Evolutionary conservation across 2,113 vertebrate genomes (phyloP).

Genomic region (Heterocephalus glaber): DNA sequence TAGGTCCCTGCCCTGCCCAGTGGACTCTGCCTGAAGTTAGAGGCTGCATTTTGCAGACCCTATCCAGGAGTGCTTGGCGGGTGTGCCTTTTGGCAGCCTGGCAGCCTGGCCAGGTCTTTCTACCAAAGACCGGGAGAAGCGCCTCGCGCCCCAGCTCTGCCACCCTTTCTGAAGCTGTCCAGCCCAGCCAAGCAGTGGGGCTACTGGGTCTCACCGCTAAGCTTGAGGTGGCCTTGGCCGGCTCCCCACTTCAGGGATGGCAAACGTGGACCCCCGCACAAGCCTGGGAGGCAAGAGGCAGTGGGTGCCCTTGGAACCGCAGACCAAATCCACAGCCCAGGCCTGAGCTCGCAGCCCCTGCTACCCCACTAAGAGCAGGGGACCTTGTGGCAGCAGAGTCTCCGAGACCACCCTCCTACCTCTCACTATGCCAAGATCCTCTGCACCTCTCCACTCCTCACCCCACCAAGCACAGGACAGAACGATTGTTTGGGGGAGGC

Average conservation of each 20-base stretch:
- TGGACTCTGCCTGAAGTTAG: neutral
- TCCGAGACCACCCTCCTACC: neutral
- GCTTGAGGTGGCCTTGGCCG: accelerated
- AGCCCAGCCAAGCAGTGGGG: neutral
- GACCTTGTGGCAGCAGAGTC: neutral
- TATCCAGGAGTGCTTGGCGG: accelerated
- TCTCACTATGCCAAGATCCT: neutral
- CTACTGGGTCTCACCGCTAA: neutral
- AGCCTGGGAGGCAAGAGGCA: neutral
- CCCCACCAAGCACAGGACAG: no score
- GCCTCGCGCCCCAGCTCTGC: no score
- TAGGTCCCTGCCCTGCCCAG: neutral
- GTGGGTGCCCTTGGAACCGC: neutral
- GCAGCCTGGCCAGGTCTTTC: neutral
- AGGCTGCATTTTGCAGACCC: neutral
- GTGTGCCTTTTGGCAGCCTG: accelerated
- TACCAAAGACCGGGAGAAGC: neutral
- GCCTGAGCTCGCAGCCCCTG: neutral
- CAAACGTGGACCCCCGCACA: neutral
- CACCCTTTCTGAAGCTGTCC: neutral
- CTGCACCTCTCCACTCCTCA: no score
- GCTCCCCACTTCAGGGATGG: neutral
- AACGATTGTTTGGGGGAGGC: neutral
- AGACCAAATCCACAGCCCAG: neutral
- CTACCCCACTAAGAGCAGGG: neutral